Base-by-base conservation (phyloP, 1,140 invertebrate species). In the Zaprionus taronus region DNA sequence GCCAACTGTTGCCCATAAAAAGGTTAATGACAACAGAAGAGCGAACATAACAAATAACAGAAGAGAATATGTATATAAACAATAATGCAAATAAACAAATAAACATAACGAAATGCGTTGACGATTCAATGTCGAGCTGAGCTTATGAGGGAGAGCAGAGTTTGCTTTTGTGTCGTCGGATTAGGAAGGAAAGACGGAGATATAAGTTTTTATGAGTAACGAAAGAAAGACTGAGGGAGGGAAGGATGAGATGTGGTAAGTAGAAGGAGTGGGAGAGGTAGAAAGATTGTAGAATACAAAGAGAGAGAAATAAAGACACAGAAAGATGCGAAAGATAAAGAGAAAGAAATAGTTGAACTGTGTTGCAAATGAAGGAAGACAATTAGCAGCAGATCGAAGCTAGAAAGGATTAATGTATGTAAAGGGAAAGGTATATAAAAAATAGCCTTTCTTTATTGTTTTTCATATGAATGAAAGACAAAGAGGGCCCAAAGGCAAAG, bases 1-100 rank as follows among this genome's bases (percentile, higher is more conserved):
- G 31, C 44, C 67, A 64, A 76, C 68, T 64, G 53, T 60, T 41
- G 73, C 47, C 70, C 74, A 90, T 90, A 90, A 90, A 89, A 90
- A 89, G 79, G 85, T 90, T 90, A 90, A 89, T 90, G 85, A 73
- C 78, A 71, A 11, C n/a, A 47, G 41, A 17, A 7, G n/a, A 44
- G 6, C 15, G n/a, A 44, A 44, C 15, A 72, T 73, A 80, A 80
- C 70, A 79, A 49, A 70, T 72, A 73, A 47, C 41, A 47, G 28
- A 47, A n/a, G n/a, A 9, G n/a, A 47, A 47, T 9, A 47, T 9
- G 41, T 20, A n/a, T 47, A 47, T 47, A 47, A 17, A 20, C 11
- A 47, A 47, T 47, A 47, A 47, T 47, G 34, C 22, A 57, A n/a
- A 47, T 47, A 15, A 44, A 63, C 51, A 41, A 65, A 65, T 71